Evolutionary conservation across 2,113 vertebrate genomes (phyloP), one percentile per base, ranked within the genome.

Genomic region (Podilymbus podiceps): DNA sequence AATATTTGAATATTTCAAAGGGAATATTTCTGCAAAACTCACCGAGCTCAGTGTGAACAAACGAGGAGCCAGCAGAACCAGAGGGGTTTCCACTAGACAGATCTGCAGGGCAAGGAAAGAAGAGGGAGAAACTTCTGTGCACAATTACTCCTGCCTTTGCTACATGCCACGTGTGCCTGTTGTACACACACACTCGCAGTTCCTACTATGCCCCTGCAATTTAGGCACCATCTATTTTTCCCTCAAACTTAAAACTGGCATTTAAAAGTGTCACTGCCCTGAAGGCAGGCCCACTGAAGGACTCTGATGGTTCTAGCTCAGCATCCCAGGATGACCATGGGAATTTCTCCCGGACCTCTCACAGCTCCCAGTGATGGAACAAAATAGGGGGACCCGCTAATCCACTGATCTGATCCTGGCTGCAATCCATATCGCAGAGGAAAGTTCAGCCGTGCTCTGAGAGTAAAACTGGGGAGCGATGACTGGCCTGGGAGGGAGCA

Each of bases 101-200:
- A 56, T 38, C 8, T 28, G 30, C 16, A 78, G 44, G 19, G 6
- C 27, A 69, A 44, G 9, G 60, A 56, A 67, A 69, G 24, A 60
- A 42, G 16, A 16, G 25, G 46, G 23, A 69, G 60, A 62, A 73
- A 33, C 40, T 30, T 40, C 13, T 7, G n/a, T n/a, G 27, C 64
- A 38, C 20, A 2, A 4, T 31, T 50, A 20, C 60, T 27, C 31
- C 44, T 44, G 31, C 47, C 27, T 42, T 31, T 5, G n/a, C 49
- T 19, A 18, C 24, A 8, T 1, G 1, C 11, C 35, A 15, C 1
- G 1, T 2, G 24, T 30, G 55, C 82, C 58, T 47, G 44, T 6
- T 33, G 52, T 38, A 35, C 24, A 55, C 24, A 55, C 24, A 58
- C 14, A 5, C 52, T 38, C 28, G 15, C 47, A 42, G 56, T 23